Evolutionary conservation across 2,113 vertebrate species (phyloP).

Genomic region (Colistium nudipinnis): DNA sequence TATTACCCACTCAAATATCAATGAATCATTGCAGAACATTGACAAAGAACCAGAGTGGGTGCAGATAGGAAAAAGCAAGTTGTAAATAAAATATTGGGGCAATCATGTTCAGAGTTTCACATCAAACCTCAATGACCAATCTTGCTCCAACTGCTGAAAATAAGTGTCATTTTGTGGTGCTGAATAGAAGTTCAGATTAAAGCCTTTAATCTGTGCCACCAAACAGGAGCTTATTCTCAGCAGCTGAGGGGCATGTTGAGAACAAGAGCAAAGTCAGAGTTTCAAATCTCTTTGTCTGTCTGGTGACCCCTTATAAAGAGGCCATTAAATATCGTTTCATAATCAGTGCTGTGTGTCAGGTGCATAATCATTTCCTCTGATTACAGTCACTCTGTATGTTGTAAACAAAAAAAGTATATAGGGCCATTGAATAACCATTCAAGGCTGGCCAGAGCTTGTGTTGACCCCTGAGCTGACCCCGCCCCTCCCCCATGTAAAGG

Average conservation of each 20-base stretch:
- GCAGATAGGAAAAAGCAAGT: no score
- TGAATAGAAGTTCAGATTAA: conserved; percentile 4
- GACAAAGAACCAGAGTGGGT: background rate
- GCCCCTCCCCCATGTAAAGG: no score
- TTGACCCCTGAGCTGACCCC: background rate
- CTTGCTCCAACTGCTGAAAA: background rate
- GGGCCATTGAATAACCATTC: background rate
- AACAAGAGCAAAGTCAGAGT: conserved; percentile 22
- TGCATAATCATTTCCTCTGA: conserved; percentile 22
- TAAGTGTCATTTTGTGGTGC: background rate
- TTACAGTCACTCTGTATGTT: background rate
- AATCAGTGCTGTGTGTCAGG: conserved; percentile 6
- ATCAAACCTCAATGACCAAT: background rate
- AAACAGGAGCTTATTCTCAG: conserved; percentile 29
- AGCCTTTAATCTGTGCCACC: conserved; percentile 30
- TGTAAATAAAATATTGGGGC: background rate
- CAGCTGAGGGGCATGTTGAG: conserved; percentile 9
- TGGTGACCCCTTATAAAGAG: conserved; percentile 16
- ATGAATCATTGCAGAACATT: background rate
- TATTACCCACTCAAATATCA: background rate
- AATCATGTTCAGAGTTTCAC: background rate
- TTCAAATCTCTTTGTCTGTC: conserved; percentile 40
- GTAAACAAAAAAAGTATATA: background rate
- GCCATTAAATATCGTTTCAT: conserved; percentile 16
- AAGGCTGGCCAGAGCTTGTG: no score